Percentiles rank a stretch among this genome's conserved stretches.
Conservation (phyloP, 2,113 vertebrate genomes). For the Crotalus viridis region DNA sequence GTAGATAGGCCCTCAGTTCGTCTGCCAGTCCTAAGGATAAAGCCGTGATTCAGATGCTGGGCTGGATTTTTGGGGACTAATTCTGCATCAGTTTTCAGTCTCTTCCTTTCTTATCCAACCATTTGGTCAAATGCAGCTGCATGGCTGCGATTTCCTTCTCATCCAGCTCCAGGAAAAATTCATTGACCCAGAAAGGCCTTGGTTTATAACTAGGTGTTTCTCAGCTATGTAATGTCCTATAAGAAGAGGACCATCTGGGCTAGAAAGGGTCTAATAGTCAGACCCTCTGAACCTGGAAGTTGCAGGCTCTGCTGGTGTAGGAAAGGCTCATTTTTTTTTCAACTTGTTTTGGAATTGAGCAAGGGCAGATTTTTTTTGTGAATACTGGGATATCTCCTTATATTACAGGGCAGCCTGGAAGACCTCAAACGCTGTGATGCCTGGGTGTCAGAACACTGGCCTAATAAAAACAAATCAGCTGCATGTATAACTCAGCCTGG, state of each 20-base stretch:
- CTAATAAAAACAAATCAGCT: not conserved
- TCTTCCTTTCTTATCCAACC: slow-evolving; percentile 1
- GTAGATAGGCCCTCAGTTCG: not conserved
- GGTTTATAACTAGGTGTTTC: not conserved
- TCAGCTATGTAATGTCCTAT: not conserved
- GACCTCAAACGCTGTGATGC: not conserved
- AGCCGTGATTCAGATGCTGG: slow-evolving; percentile 36
- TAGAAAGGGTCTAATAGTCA: not conserved
- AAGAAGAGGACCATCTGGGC: not conserved
- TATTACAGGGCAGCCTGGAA: not conserved
- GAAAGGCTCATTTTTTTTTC: not conserved
- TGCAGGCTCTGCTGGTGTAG: no score
- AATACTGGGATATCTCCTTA: not conserved
- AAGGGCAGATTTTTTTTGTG: not conserved
- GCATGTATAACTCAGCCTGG: not conserved
- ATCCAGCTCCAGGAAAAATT: not conserved
- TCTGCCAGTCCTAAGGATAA: not conserved
- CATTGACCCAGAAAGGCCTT: no score
- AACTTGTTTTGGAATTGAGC: not conserved
- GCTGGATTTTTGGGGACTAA: slow-evolving; percentile 19
- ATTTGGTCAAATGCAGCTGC: not conserved
- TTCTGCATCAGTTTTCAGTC: slow-evolving; percentile 18
- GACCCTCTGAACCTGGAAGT: not conserved
- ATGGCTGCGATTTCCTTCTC: not conserved
- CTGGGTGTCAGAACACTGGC: not conserved